These are phyloP conservation scores for Synergus laeviventris DNA, from an alignment of 2,888 invertebrate genomes.

Conservation along the genomic window DNA sequence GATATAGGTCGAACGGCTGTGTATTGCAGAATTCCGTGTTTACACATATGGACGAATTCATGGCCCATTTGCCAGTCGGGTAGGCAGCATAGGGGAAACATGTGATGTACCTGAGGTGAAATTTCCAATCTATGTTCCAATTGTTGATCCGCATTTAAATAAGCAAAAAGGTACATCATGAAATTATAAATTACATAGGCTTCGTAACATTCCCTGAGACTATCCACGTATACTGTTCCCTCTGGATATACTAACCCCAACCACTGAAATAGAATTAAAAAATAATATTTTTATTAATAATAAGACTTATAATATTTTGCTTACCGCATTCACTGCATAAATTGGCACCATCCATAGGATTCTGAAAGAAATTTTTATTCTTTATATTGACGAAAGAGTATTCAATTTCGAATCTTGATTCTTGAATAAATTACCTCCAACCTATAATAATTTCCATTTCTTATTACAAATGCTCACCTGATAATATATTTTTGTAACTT, in stretches of 20 bases:
- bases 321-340: constrained; percentile 94
- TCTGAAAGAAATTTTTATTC: constrained; percentile 77
- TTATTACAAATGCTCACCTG: constrained; percentile 78
- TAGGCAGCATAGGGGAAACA: constrained; percentile 94
- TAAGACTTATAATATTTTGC: constrained; percentile 68
- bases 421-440: background rate
- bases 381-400: constrained; percentile 43
- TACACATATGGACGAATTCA: constrained; percentile 95
- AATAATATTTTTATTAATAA: constrained; percentile 25
- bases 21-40: constrained; percentile 97
- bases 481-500: constrained; percentile 95
- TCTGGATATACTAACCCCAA: constrained; percentile 91
- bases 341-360: constrained; percentile 99
- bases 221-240: constrained; percentile 94
- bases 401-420: background rate
- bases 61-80: constrained; percentile 96
- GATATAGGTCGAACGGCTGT: constrained; percentile 94
- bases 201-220: constrained; percentile 96
- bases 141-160: constrained; percentile 91
- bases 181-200: constrained; percentile 99
- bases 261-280: constrained; percentile 80
- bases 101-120: constrained; percentile 91
- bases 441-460: constrained; percentile 22
- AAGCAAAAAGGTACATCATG: constrained; percentile 95
- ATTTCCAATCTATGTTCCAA: constrained; percentile 88